Evolutionary conservation across 2,888 invertebrate species (phyloP).

Genomic region (Tetragnatha montana): DNA sequence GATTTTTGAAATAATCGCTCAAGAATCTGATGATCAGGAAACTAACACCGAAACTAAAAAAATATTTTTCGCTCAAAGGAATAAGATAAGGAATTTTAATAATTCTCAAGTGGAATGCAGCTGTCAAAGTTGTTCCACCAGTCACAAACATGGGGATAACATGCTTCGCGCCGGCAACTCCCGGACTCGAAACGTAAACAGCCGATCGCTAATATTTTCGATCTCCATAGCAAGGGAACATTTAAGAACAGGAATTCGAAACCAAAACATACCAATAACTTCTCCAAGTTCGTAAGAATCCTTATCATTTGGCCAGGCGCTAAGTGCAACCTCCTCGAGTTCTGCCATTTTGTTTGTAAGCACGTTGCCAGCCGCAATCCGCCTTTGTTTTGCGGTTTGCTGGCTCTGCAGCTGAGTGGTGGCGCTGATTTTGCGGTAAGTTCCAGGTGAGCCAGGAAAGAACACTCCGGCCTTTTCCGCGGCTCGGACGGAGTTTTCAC

Average conservation of each 20-base stretch:
- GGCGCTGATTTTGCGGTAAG: constrained; percentile 71
- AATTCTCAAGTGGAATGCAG: background rate
- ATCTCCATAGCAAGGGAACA: background rate
- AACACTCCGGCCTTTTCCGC: constrained; percentile 58
- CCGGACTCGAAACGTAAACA: background rate
- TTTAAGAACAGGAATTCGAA: background rate
- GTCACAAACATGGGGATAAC: background rate
- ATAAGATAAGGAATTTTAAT: too few species aligned
- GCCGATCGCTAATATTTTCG: background rate
- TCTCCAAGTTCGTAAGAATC: constrained; percentile 94
- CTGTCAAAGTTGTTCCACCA: constrained; percentile 23
- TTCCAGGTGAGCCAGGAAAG: constrained; percentile 69
- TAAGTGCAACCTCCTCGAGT: constrained; percentile 24
- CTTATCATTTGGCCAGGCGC: constrained; percentile 89
- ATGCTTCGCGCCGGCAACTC: constrained; percentile 19
- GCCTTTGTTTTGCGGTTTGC: constrained; percentile 70
- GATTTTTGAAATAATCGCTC: too few species aligned
- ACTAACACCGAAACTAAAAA: too few species aligned
- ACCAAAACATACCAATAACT: constrained; percentile 86
- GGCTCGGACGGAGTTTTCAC: constrained; percentile 42
- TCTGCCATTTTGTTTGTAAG: constrained; percentile 80
- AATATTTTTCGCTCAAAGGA: too few species aligned
- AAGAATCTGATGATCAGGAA: too few species aligned
- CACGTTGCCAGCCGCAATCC: constrained; percentile 78
- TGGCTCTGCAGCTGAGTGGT: constrained; percentile 63